Conservation (phyloP, 35 echinoderm and acorn worm genomes). For the Lytechinus pictus region DNA sequence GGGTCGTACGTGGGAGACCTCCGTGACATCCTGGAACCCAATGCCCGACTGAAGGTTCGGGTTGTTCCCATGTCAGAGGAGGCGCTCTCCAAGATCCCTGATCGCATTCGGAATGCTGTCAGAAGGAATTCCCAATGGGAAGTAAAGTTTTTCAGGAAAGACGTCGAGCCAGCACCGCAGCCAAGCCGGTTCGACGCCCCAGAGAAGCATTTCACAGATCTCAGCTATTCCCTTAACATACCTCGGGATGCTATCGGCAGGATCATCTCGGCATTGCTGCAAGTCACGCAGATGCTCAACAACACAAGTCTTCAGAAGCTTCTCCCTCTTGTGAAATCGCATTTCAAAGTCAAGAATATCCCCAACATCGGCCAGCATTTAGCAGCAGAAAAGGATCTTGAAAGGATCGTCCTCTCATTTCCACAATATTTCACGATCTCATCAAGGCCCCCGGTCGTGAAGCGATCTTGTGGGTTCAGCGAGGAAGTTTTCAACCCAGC, state of each 20-base stretch:
- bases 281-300: not conserved
- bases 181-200: not conserved
- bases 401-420: not conserved
- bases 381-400: not conserved
- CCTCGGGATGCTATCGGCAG: not conserved
- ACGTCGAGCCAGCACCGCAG: not conserved
- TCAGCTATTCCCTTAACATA: not conserved
- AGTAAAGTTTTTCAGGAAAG: not conserved
- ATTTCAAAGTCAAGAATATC: not conserved
- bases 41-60: not conserved
- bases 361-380: not conserved
- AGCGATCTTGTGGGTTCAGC: not conserved
- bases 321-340: not conserved
- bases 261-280: not conserved
- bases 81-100: not conserved
- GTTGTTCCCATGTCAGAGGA: not conserved
- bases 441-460: not conserved
- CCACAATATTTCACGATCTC: constrained; percentile 6
- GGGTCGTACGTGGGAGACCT: not conserved
- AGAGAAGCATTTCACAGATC: not conserved
- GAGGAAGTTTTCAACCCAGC: not conserved
- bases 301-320: not conserved
- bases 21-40: not conserved
- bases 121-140: not conserved
- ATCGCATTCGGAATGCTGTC: not conserved